phyloP scores from a whole-genome alignment of 2,888 invertebrate genomes.

The Drosophila meridionalis region DNA sequence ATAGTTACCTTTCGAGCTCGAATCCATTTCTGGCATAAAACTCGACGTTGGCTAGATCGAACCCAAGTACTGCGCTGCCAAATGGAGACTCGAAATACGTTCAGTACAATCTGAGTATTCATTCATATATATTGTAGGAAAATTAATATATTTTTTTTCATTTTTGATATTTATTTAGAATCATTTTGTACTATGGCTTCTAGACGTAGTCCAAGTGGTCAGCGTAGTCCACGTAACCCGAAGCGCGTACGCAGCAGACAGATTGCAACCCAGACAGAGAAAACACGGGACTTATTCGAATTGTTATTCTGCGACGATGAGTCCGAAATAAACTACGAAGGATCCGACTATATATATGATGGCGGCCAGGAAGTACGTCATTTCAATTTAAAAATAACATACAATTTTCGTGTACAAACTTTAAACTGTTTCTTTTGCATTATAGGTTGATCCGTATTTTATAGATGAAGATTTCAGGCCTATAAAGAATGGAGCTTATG shows the following conservation, averaged over 20 bases:
- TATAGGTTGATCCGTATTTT: too few species aligned
- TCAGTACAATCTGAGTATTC: background rate
- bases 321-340: fast-evolving
- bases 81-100: background rate
- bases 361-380: too few species aligned
- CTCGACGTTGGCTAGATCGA: background rate
- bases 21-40: background rate
- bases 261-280: background rate
- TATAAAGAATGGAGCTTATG: too few species aligned
- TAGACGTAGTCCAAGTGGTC: background rate
- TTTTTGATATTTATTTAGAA: background rate
- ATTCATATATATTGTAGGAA: background rate
- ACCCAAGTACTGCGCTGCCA: too few species aligned
- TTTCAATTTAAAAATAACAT: too few species aligned
- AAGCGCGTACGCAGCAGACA: fast-evolving
- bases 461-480: too few species aligned
- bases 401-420: too few species aligned
- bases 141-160: background rate
- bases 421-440: too few species aligned
- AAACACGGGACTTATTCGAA: background rate
- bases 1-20: background rate
- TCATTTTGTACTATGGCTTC: background rate
- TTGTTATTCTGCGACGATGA: background rate
- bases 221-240: background rate
- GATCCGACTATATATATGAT: background rate